Conservation (phyloP, 2,797 vertebrate genomes). For the Spheniscus humboldti region DNA sequence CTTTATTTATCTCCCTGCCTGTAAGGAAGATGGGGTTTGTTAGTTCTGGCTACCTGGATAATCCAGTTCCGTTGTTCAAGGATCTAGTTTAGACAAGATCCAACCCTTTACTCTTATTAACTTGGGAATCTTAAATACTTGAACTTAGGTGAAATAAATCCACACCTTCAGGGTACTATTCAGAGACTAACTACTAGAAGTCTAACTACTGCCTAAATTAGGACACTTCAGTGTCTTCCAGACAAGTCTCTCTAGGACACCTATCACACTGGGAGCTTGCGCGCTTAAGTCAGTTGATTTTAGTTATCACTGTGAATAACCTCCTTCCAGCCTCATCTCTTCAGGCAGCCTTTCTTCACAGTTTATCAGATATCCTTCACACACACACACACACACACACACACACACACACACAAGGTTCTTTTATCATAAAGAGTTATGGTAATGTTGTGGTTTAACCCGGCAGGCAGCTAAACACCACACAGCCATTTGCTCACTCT, state of each 20-base stretch:
- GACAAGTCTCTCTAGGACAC: neutral
- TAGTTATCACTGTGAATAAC: neutral
- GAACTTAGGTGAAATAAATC: neutral
- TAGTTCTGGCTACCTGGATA: neutral
- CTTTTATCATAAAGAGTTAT: constrained; percentile 8
- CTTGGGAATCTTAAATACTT: neutral
- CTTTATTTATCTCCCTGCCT: neutral
- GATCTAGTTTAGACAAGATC: neutral
- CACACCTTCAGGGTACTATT: neutral
- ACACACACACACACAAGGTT: neutral
- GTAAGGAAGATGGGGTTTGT: neutral
- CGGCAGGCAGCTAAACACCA: too few species aligned
- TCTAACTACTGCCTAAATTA: neutral
- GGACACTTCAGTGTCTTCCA: neutral
- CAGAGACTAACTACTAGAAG: neutral
- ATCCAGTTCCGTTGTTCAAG: neutral
- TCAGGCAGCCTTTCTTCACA: neutral
- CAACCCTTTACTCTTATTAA: neutral
- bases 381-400: neutral
- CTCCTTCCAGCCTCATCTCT: neutral
- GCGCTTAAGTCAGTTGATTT: neutral
- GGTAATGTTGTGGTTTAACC: neutral
- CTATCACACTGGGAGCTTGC: neutral
- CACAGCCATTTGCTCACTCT: too few species aligned
- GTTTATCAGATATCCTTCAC: neutral